These are phyloP conservation scores for Lytechinus pictus DNA, from an alignment of 35 echinoderm and acorn worm species.

Conservation along the genomic window DNA sequence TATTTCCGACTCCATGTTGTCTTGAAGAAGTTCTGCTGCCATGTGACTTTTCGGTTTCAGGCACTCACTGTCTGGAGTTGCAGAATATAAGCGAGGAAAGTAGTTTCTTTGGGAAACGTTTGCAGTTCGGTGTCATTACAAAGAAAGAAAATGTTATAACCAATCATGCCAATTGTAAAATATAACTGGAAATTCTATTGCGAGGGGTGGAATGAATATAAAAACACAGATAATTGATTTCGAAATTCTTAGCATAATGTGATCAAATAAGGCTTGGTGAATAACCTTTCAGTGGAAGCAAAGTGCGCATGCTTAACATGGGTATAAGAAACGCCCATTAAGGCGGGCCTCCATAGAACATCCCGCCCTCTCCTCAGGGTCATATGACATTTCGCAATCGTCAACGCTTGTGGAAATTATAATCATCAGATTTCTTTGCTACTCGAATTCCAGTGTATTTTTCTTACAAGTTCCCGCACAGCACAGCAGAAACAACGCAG, in stretches of 20 bases:
- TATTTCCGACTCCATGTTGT: slow-evolving; percentile 5
- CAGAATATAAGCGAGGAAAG: neutral
- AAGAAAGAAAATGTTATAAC: neutral
- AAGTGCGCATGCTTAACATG: neutral
- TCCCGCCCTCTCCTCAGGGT: neutral
- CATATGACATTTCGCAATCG: neutral
- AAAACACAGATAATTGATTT: too few species aligned
- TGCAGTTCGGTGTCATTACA: neutral
- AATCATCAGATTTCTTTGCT: neutral
- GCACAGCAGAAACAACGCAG: neutral
- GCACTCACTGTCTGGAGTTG: too few species aligned
- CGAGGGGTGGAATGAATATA: too few species aligned
- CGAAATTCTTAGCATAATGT: neutral
- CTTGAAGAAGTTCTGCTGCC: neutral
- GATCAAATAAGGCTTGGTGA: neutral
- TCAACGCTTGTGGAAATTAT: neutral
- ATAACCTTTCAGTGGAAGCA: neutral
- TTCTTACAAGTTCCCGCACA: neutral
- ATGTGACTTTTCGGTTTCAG: neutral
- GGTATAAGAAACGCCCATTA: neutral
- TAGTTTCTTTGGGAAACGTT: neutral
- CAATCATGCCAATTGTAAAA: too few species aligned
- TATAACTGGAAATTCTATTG: too few species aligned
- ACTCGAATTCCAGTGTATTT: neutral
- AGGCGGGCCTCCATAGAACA: neutral